Evolutionary conservation across 2,888 invertebrate genomes (phyloP), one percentile per base, ranked within the genome.

Genomic region (Amblyjoppa proteus): DNA sequence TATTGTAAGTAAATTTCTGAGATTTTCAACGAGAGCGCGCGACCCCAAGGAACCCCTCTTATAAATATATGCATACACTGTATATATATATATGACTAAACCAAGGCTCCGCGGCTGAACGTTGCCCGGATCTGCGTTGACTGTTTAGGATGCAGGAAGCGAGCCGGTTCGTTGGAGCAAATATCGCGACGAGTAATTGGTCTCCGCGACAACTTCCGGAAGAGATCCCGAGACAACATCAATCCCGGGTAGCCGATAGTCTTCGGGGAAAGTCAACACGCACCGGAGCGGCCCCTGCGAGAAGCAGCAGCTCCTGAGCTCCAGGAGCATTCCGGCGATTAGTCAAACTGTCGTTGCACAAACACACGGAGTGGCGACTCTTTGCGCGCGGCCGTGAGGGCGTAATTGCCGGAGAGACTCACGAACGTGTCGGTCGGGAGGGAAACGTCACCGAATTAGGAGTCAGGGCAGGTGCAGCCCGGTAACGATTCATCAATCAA

Each of bases 111-210:
- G 13, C 13, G 38, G 51, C 45, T 75, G 41, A 64, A 76, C n/a
- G 75, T 49, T 53, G 45, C 13, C 53, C 28, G 66, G 71, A 68
- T 41, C 75, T 38, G 13, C 7, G n/a, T 45, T 76, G 28, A 56
- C 41, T 87, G 78, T 75, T 85, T 86, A 70, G 61, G 51, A 87
- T 87, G 81, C 86, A 81, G 75, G 28, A 69, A 20, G 66, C 34
- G 61, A 70, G 11, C 41, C 70, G 34, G 45, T 66, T 64, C 16
- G 82, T 34, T 20, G 77, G 78, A 68, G 75, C 38, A 82, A 82
- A 86, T 86, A 80, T 85, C 76, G 82, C 74, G 74, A 75, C 73
- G 73, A 84, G 77, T 82, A 74, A 84, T 83, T 83, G 86, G 86
- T 76, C 53, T 41, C n/a, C 34, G 66, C 28, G 71, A 58, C n/a